Conservation (phyloP, 2,797 vertebrate species). For the Neostethus bicornis region DNA sequence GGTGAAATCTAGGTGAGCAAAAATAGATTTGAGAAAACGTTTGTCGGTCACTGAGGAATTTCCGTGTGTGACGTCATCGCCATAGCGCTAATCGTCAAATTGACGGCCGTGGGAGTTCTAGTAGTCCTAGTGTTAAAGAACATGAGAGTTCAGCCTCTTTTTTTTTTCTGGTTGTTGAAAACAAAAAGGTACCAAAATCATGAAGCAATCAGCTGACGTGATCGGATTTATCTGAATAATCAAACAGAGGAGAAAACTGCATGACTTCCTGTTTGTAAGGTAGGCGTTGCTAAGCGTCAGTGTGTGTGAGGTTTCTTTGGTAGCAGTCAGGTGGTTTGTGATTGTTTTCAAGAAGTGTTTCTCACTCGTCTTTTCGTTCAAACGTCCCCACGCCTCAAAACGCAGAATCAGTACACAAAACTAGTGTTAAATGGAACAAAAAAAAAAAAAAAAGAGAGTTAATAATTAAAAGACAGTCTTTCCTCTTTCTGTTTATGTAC, state of each 20-base stretch:
- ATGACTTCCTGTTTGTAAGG: slow-evolving; percentile 28
- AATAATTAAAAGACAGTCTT: slow-evolving; percentile 64
- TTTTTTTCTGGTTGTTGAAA: too few relatives aligned
- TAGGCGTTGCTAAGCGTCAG: slow-evolving; percentile 74
- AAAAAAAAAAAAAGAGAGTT: slow-evolving; percentile 34
- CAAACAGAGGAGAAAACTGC: slow-evolving; percentile 1
- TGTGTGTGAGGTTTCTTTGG: slow-evolving; percentile 93
- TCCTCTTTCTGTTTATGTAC: slow-evolving; percentile 77
- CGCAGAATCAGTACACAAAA: slow-evolving; percentile 79
- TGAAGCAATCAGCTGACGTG: too few relatives aligned
- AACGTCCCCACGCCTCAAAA: slow-evolving; percentile 78
- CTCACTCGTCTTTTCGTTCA: slow-evolving; percentile 50
- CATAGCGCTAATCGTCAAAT: too few relatives aligned
- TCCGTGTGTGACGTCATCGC: too few relatives aligned
- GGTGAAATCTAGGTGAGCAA: too few relatives aligned
- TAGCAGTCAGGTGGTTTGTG: slow-evolving; percentile 85
- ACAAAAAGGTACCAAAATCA: too few relatives aligned
- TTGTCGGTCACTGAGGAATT: too few relatives aligned
- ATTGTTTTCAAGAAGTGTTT: slow-evolving; percentile 63
- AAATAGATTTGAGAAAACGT: too few relatives aligned
- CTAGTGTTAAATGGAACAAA: slow-evolving; percentile 66
- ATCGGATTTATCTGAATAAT: too few relatives aligned
- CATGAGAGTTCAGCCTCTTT: too few relatives aligned
- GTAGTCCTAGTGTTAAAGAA: too few relatives aligned
- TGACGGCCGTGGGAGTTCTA: too few relatives aligned